Evolutionary conservation across 2,113 vertebrate genomes (phyloP).

Genomic region (Oreocharis arfaki): DNA sequence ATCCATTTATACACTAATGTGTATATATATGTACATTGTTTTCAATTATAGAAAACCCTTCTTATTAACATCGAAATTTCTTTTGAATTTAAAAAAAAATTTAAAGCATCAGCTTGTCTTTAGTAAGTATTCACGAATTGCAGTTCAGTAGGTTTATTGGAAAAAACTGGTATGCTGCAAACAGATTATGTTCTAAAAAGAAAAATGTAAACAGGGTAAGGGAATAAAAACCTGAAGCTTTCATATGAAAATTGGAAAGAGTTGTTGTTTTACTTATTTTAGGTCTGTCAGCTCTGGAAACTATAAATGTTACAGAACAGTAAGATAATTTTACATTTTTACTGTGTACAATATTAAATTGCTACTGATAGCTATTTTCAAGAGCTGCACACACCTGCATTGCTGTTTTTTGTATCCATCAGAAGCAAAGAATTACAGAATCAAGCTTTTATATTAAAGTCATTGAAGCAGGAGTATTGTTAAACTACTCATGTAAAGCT

Average conservation of each 20-base stretch:
- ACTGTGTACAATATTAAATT: background rate
- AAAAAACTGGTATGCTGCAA: background rate
- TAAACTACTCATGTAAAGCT: constrained; percentile 26
- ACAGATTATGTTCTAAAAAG: background rate
- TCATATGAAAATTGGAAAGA: background rate
- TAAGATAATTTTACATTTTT: background rate
- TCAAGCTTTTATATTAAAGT: background rate
- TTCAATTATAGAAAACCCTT: background rate
- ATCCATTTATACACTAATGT: background rate
- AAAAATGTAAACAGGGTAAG: background rate
- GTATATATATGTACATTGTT: background rate
- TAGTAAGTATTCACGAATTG: background rate
- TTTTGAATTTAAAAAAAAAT: background rate
- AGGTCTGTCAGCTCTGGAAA: background rate
- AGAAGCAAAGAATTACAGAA: background rate
- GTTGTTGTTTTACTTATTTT: background rate
- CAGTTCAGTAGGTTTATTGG: background rate
- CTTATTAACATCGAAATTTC: background rate
- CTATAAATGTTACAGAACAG: background rate
- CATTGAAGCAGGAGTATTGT: constrained; percentile 13
- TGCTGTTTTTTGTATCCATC: background rate
- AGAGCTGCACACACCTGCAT: background rate
- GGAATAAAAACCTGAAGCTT: background rate
- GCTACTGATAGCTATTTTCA: background rate
- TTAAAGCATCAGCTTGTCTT: background rate